phyloP scores from a whole-genome alignment of 1,140 invertebrate species.

The Anoplolepis gracilipes region DNA sequence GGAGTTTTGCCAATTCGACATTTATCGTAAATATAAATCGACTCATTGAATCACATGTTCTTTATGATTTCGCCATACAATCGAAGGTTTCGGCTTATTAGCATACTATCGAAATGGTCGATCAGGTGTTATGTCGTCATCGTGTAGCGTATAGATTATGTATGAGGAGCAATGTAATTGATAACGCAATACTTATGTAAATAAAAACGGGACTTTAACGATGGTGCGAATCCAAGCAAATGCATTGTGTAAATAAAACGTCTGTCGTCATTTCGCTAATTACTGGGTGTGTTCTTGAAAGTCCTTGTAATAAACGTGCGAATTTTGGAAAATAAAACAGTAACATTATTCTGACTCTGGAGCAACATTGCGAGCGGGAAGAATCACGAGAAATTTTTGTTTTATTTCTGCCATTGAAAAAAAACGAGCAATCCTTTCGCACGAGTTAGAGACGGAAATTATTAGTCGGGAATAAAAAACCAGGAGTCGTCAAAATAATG shows the following conservation, averaged over 20 bases:
- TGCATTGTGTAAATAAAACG: not conserved
- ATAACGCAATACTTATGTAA: constrained; percentile 26
- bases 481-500: not conserved
- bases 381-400: not conserved
- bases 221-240: not conserved
- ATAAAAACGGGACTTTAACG: not conserved
- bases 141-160: not conserved
- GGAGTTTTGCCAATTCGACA: not conserved
- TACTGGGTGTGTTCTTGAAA: constrained; percentile 6
- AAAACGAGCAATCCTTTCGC: not conserved
- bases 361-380: not conserved
- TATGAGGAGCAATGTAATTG: constrained; percentile 25
- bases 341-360: not conserved
- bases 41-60: not conserved
- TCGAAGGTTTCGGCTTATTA: constrained; percentile 42
- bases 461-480: not conserved
- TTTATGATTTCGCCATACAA: constrained; percentile 19
- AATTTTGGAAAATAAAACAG: not conserved
- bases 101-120: constrained; percentile 25
- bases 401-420: not conserved
- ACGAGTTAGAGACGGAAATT: not conserved
- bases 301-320: constrained; percentile 5
- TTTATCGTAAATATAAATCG: not conserved
- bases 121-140: not conserved
- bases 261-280: not conserved